These are phyloP conservation scores for Aphelenchoides besseyi DNA, from an alignment of 1,140 invertebrate genomes.

Conservation along the genomic window DNA sequence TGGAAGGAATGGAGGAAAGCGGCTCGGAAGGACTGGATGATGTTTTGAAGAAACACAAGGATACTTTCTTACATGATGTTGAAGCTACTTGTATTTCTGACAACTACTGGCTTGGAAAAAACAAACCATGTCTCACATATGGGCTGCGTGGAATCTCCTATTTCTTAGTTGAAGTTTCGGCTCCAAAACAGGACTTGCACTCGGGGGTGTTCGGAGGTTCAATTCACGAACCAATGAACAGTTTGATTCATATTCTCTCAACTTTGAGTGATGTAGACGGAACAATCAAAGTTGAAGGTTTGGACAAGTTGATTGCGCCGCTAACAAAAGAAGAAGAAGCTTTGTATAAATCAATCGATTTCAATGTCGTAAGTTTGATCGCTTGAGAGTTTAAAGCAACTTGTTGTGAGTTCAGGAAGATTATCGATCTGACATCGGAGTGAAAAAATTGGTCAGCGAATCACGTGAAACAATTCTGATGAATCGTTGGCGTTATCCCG, in stretches of 20 bases:
- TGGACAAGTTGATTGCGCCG: constrained; percentile 76
- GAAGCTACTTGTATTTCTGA: constrained; percentile 97
- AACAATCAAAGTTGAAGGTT: constrained; percentile 76
- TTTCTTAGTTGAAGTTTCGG: constrained; percentile 82
- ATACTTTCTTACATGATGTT: constrained; percentile 72
- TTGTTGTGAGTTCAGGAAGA: constrained; percentile 67
- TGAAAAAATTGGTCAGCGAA: constrained; percentile 71
- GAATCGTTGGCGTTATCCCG: constrained; percentile 57
- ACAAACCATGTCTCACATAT: constrained; percentile 93
- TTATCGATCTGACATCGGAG: constrained; percentile 74
- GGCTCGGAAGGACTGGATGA: constrained; percentile 91
- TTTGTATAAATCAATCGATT: constrained; percentile 82
- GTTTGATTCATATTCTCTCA: constrained; percentile 79
- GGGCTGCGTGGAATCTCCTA: constrained; percentile 77
- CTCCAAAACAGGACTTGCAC: constrained; percentile 85
- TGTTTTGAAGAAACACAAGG: constrained; percentile 73
- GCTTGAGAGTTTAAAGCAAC: constrained; percentile 14
- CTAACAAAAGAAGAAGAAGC: constrained; percentile 73
- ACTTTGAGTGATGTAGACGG: constrained; percentile 79
- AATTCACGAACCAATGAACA: constrained; percentile 78
- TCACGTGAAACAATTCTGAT: constrained; percentile 69
- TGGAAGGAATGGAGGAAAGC: constrained; percentile 98
- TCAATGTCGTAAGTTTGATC: constrained; percentile 70
- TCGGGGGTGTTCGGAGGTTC: constrained; percentile 90
- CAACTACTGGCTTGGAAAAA: constrained; percentile 96